Evolutionary conservation across 2,797 vertebrate genomes (phyloP), one percentile per base, ranked within the genome.

Genomic region (Corythornis leucogaster): DNA sequence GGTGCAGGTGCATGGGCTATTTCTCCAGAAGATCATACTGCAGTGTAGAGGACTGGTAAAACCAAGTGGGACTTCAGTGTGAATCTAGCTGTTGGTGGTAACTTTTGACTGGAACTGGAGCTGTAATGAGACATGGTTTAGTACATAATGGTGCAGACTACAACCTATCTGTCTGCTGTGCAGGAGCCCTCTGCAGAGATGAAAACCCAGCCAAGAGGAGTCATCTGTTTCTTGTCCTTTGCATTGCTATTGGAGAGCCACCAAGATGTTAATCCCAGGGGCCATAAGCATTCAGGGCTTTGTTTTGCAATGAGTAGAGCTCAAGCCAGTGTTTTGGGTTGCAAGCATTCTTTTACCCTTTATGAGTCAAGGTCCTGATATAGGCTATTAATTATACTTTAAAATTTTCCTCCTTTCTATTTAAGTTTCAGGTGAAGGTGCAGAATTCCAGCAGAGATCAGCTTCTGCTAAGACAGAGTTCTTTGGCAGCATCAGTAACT

Each of bases 321-420:
- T 83, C 50, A 89, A 64, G 63, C 21, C 21, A 79, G 9, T 70
- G n/a, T 46, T 91, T 89, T 53, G 35, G 42, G 35, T 71, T 81
- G 46, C 57, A 84, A 80, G 38, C 21, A 35, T 86, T 90, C 26
- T 76, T 85, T n/a, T 54, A 57, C 30, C 68, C 55, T 90, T 45
- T 55, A 26, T 19, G 73, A 92, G 68, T 90, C 74, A 70, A 79
- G 50, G 61, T 86, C 53, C 38, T 84, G 57, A 74, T 64, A 78
- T 0, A 4, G 42, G 20, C 11, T 76, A 61, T 57, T 86, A 94
- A 90, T 93, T 93, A 74, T 58, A 74, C 75, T 90, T 88, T 77
- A 5, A 91, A 90, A 91, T 86, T 8, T 86, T 90, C 33, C n/a
- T 77, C 38, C 45, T 45, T 78, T 84, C 33, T 93, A 54, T 89